phyloP scores from a whole-genome alignment of 2,888 invertebrate genomes.

The Atethmia centrago region DNA sequence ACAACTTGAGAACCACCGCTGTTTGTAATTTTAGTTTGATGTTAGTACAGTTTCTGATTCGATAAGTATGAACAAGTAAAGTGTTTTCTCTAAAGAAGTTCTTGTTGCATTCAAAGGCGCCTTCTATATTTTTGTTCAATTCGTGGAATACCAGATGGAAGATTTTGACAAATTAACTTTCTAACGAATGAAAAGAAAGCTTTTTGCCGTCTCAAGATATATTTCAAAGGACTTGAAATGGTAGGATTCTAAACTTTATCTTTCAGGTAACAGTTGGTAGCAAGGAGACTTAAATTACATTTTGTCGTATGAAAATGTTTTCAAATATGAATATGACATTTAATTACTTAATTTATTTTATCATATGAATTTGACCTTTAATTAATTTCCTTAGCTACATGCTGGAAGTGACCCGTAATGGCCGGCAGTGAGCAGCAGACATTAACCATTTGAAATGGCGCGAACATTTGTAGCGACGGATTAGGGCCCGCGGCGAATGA shows the following conservation, averaged over 20 bases:
- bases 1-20: constrained; percentile 1
- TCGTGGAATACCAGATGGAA: constrained; percentile 2
- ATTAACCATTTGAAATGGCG: constrained; percentile 45
- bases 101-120: not conserved
- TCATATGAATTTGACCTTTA: not conserved
- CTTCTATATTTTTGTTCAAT: constrained; percentile 9
- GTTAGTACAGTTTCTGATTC: not conserved
- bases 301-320: not conserved
- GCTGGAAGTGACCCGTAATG: constrained; percentile 31
- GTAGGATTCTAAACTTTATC: constrained; percentile 7
- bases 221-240: constrained; percentile 2
- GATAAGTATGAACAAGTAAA: not conserved
- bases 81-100: not conserved
- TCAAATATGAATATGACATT: not conserved
- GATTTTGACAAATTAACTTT: constrained; percentile 19
- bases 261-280: not conserved
- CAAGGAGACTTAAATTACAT: not conserved
- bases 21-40: not conserved
- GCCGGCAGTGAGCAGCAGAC: constrained; percentile 18
- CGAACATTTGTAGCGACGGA: constrained; percentile 56
- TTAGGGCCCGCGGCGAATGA: constrained; percentile 43
- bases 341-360: too few species aligned
- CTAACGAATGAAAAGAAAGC: constrained; percentile 10
- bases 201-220: constrained; percentile 4
- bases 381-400: constrained; percentile 25